Conservation (phyloP, 2,113 vertebrate genomes). For the Seriola rivoliana region DNA sequence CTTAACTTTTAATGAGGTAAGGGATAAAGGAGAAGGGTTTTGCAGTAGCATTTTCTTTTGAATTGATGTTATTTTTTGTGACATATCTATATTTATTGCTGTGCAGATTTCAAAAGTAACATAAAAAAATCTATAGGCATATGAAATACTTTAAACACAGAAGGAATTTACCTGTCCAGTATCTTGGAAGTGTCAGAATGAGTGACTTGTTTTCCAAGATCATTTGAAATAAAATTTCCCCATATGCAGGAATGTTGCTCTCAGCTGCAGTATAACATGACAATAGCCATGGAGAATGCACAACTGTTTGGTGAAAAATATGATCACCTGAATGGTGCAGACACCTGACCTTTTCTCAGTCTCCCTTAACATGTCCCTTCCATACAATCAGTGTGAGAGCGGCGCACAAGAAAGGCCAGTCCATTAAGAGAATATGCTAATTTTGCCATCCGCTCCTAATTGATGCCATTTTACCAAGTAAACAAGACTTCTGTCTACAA, state of each 20-base stretch:
- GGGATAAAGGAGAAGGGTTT: background rate
- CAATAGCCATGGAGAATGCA: conserved; percentile 85
- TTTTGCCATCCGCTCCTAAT: conserved; percentile 88
- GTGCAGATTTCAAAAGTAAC: background rate
- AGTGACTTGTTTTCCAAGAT: conserved; percentile 65
- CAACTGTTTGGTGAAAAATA: conserved; percentile 87
- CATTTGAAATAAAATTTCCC: conserved; percentile 66
- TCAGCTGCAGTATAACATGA: conserved; percentile 80
- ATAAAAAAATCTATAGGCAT: background rate
- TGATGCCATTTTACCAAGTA: conserved; percentile 91
- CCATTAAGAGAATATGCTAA: conserved; percentile 91
- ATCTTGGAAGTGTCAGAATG: conserved; percentile 58
- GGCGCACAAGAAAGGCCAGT: conserved; percentile 87
- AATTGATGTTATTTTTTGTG: background rate
- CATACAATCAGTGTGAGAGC: conserved; percentile 83
- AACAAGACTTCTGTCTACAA: conserved; percentile 87
- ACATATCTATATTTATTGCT: background rate
- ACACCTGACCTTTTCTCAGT: conserved; percentile 89
- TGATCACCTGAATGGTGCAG: conserved; percentile 86
- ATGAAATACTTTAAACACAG: conserved; percentile 30
- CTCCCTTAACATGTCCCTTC: conserved; percentile 88
- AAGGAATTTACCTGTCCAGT: conserved; percentile 13
- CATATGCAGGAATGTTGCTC: conserved; percentile 65
- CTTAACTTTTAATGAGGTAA: background rate
- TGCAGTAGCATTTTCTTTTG: background rate